phyloP scores from a whole-genome alignment of 2,888 invertebrate species.

The Cephus pulcher region DNA sequence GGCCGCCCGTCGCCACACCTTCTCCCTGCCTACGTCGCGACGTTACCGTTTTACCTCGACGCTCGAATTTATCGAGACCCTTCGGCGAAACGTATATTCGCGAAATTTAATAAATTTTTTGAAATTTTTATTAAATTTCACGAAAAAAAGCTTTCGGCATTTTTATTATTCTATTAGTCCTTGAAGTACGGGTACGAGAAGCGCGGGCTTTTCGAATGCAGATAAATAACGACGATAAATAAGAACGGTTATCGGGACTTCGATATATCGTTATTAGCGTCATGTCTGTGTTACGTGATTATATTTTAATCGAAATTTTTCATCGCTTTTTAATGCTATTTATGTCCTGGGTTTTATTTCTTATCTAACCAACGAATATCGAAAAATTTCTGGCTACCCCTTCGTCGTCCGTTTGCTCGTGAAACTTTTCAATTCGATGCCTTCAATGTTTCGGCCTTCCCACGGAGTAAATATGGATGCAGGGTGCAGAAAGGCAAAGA shows the following conservation, averaged over 20 bases:
- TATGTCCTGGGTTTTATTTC: not conserved
- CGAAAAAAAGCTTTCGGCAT: not conserved
- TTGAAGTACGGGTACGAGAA: not conserved
- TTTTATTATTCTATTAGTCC: not conserved
- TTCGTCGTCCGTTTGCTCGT: not conserved
- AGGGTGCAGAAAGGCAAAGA: not conserved
- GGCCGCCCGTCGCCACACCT: not conserved
- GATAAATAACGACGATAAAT: not conserved
- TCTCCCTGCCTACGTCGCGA: conserved; percentile 17
- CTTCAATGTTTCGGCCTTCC: not conserved
- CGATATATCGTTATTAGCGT: not conserved
- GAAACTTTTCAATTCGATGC: not conserved
- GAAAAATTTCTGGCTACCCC: not conserved
- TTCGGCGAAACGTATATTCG: conserved; percentile 18
- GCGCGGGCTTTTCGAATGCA: not conserved
- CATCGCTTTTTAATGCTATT: not conserved
- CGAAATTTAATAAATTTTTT: conserved; percentile 27
- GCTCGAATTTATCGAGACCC: conserved; percentile 9
- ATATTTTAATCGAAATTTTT: not conserved
- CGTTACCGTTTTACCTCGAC: conserved; percentile 9
- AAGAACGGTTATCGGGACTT: not conserved
- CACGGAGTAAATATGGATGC: not conserved
- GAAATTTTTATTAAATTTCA: not conserved
- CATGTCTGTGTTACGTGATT: not conserved
- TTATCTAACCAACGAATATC: not conserved